These are phyloP conservation scores for Gallirallus australis DNA, from an alignment of 2,797 vertebrate species.

Conservation along the genomic window DNA sequence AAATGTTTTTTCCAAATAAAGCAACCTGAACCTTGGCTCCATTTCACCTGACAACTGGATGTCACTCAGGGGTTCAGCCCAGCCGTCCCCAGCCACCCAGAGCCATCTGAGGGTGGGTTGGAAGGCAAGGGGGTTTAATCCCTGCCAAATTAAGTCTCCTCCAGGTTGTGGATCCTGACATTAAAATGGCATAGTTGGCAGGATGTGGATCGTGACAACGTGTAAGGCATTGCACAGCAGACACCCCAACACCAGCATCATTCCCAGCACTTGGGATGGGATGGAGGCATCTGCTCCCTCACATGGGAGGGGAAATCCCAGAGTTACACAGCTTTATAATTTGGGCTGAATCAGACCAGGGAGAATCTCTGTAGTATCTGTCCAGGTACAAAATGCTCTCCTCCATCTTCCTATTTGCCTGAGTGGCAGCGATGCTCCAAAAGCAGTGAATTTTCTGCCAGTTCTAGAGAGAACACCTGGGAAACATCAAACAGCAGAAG, in stretches of 20 bases:
- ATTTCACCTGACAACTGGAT: too few species aligned
- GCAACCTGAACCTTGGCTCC: too few species aligned
- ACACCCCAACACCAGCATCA: not conserved
- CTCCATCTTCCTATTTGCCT: not conserved
- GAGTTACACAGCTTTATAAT: not conserved
- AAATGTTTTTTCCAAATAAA: too few species aligned
- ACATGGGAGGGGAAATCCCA: not conserved
- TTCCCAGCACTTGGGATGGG: not conserved
- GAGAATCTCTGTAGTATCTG: not conserved
- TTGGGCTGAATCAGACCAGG: not conserved
- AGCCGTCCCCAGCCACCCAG: too few species aligned
- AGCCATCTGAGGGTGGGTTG: too few species aligned
- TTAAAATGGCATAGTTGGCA: too few species aligned
- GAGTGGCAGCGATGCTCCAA: not conserved
- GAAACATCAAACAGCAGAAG: conserved; percentile 9
- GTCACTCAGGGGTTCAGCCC: too few species aligned
- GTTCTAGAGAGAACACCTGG: not conserved
- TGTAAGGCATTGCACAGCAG: not conserved
- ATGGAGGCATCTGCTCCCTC: fast-evolving
- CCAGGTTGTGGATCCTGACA: too few species aligned
- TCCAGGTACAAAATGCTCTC: not conserved
- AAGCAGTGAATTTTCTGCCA: not conserved
- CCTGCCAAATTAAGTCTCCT: too few species aligned
- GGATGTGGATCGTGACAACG: not conserved
- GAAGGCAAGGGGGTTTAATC: too few species aligned